These are phyloP conservation scores for Drosophila tsacasi DNA, from an alignment of 1,140 invertebrate species.

Conservation along the genomic window DNA sequence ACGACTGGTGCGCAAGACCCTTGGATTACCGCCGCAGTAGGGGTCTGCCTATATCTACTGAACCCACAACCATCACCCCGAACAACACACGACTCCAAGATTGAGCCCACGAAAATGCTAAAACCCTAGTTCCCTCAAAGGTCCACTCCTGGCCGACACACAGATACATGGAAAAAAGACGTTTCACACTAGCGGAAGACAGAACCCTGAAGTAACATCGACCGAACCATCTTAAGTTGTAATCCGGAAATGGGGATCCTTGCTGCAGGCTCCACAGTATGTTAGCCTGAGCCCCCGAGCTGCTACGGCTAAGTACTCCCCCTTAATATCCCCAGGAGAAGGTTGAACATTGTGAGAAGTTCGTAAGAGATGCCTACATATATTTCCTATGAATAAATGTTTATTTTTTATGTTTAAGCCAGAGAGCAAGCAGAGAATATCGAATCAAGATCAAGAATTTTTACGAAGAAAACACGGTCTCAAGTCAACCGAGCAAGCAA, in stretches of 20 bases:
- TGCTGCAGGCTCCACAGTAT: not conserved
- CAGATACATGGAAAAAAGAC: not conserved
- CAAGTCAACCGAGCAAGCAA: too few species aligned
- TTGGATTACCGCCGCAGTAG: conserved; percentile 89
- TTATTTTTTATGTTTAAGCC: conserved; percentile 31
- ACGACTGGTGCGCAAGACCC: conserved; percentile 95
- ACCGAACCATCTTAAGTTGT: conserved; percentile 6
- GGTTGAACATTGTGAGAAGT: conserved; percentile 3
- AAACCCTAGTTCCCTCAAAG: not conserved
- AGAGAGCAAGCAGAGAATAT: not conserved
- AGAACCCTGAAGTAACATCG: conserved; percentile 34
- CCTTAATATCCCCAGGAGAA: not conserved
- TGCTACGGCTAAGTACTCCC: not conserved
- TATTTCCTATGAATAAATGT: conserved; percentile 27
- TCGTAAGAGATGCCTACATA: conserved; percentile 10
- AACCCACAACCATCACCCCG: not conserved
- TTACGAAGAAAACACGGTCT: too few species aligned
- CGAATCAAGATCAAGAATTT: not conserved
- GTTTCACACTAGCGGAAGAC: conserved; percentile 34
- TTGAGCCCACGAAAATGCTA: conserved; percentile 2
- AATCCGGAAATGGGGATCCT: not conserved
- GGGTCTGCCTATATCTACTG: not conserved
- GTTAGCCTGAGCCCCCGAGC: not conserved
- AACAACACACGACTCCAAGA: conserved; percentile 29
- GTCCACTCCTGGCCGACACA: conserved; percentile 1